Conservation (phyloP, 2,797 vertebrate species). For the Anguilla megastoma region DNA sequence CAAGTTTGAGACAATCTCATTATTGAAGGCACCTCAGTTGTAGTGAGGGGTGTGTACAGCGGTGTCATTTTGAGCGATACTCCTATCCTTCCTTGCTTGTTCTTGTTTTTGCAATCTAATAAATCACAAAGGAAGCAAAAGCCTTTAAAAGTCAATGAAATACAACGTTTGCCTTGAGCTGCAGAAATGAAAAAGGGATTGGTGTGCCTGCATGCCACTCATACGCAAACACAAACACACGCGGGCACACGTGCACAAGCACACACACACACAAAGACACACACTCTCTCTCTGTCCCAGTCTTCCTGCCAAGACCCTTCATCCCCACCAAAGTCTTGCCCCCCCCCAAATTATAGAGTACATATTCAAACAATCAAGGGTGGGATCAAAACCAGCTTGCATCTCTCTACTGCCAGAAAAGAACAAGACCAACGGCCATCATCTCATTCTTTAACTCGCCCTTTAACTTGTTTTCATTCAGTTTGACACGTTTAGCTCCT, state of each 20-base stretch:
- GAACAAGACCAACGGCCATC: not conserved
- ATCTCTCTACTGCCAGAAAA: no score
- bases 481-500: not conserved
- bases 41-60: not conserved
- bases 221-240: not conserved
- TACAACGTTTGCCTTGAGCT: slow-evolving; percentile 38
- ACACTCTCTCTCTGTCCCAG: not conserved
- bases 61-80: not conserved
- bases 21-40: not conserved
- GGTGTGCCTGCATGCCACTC: slow-evolving; percentile 7
- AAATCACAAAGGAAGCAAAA: slow-evolving; percentile 46
- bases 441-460: not conserved
- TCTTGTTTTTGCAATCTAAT: slow-evolving; percentile 35
- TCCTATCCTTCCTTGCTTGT: not conserved
- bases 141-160: slow-evolving; percentile 43
- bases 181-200: slow-evolving; percentile 45
- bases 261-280: slow-evolving; percentile 16
- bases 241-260: not conserved
- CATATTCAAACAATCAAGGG: no score
- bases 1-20: not conserved
- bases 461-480: not conserved
- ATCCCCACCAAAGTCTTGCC: not conserved
- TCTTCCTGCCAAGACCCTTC: slow-evolving; percentile 6
- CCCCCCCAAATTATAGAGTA: not conserved
- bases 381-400: no score